phyloP scores from a whole-genome alignment of 2,113 vertebrate species.

The Tricholaema leucomelas region DNA sequence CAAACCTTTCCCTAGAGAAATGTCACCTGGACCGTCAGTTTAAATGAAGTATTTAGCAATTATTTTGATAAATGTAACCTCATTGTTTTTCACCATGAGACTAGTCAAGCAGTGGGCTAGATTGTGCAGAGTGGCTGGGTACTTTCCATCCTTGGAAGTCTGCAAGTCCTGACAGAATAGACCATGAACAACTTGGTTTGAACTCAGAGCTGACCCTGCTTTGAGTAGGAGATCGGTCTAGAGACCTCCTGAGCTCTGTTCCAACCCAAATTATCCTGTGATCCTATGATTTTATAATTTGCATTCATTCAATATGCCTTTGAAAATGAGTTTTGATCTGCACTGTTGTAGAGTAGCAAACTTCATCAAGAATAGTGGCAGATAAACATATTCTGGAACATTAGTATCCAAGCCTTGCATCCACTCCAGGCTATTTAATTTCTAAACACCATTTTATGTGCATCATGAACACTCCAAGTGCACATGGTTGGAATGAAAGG shows the following conservation, averaged over 20 bases:
- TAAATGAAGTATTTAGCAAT: neutral
- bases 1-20: neutral
- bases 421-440: neutral
- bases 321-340: neutral
- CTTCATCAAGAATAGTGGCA: too few relatives aligned
- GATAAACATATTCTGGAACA: neutral
- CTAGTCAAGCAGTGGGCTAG: neutral
- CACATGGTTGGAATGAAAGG: fast-evolving
- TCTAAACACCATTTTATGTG: fast-evolving
- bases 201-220: neutral
- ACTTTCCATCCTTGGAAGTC: neutral
- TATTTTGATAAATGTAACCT: neutral
- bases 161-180: neutral
- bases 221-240: neutral
- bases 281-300: neutral
- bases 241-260: neutral
- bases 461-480: neutral
- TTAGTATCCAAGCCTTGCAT: neutral
- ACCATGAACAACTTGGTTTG: neutral
- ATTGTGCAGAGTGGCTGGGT: neutral
- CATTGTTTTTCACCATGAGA: neutral
- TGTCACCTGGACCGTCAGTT: neutral
- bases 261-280: neutral
- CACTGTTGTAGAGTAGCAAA: neutral
- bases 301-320: neutral